phyloP scores from a whole-genome alignment of 2,888 invertebrate genomes.

The Digitonthophagus gazella region DNA sequence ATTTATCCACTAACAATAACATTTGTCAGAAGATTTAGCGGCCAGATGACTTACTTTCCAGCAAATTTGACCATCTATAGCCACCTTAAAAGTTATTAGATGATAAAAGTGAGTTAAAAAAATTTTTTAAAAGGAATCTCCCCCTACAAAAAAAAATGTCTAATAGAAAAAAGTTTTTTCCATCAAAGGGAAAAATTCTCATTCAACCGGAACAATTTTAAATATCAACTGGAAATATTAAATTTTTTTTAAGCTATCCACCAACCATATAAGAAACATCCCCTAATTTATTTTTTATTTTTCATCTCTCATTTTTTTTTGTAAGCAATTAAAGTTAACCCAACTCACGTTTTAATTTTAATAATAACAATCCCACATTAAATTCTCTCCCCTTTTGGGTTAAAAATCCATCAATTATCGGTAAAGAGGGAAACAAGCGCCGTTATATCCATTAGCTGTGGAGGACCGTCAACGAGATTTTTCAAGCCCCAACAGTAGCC shows the following conservation, averaged over 20 bases:
- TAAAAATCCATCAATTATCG: not conserved
- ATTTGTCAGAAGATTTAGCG: no score
- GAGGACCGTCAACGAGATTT: not conserved
- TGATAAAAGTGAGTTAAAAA: no score
- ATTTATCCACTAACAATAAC: no score
- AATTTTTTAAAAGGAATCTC: slow-evolving; percentile 17
- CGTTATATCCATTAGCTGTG: not conserved
- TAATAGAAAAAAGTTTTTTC: slow-evolving; percentile 42
- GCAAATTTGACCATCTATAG: no score
- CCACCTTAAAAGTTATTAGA: no score
- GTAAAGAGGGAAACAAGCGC: not conserved
- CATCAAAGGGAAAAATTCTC: slow-evolving; percentile 41
- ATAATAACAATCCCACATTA: not conserved
- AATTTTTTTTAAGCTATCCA: slow-evolving; percentile 16
- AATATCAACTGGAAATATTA: slow-evolving; percentile 26
- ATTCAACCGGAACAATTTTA: slow-evolving; percentile 31
- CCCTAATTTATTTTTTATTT: not conserved
- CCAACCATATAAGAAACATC: not conserved
- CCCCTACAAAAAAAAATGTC: slow-evolving; percentile 34
- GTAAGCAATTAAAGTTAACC: no score
- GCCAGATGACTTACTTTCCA: no score
- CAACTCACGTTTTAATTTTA: not conserved
- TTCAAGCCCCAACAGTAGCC: not conserved
- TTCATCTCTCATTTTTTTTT: not conserved
- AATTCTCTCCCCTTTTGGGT: not conserved